Conservation (phyloP, 2,888 invertebrate species). For the Amblyteles armatorius region DNA sequence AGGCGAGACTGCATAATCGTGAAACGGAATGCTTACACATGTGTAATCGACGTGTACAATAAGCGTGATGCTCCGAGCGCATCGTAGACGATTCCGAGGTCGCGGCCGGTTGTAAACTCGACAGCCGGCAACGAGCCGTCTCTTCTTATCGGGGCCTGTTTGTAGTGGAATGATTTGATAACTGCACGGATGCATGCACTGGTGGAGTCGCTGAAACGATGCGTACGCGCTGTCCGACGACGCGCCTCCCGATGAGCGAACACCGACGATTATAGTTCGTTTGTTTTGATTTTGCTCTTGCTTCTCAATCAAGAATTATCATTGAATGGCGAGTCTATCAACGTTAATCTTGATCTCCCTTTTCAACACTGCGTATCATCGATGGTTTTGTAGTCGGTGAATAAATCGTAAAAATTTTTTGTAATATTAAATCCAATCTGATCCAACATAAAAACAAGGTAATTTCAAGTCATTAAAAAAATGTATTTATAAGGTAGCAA, state of each 20-base stretch:
- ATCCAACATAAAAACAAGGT: no score
- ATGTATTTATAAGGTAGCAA: no score
- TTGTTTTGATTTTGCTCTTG: background rate
- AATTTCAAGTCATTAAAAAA: no score
- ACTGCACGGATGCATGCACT: constrained; percentile 3
- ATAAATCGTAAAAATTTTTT: no score
- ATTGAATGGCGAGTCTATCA: no score
- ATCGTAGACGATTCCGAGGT: constrained; percentile 12
- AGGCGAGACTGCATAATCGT: constrained; percentile 45
- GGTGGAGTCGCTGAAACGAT: background rate
- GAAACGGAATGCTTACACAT: constrained; percentile 21
- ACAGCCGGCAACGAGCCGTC: constrained; percentile 2
- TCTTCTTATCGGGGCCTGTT: background rate
- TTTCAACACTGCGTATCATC: no score
- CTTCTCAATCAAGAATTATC: background rate
- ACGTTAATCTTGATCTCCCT: no score
- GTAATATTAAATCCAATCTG: no score
- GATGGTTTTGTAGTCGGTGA: no score
- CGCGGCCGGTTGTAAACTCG: background rate
- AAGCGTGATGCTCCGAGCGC: background rate
- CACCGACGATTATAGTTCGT: background rate
- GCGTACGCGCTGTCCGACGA: background rate
- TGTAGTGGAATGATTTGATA: background rate
- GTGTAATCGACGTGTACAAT: constrained; percentile 20
- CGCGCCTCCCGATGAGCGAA: background rate